Percentiles rank a stretch among this genome's conserved stretches.
phyloP scores from a whole-genome alignment of 2,888 invertebrate species.

The Candidula unifasciata region DNA sequence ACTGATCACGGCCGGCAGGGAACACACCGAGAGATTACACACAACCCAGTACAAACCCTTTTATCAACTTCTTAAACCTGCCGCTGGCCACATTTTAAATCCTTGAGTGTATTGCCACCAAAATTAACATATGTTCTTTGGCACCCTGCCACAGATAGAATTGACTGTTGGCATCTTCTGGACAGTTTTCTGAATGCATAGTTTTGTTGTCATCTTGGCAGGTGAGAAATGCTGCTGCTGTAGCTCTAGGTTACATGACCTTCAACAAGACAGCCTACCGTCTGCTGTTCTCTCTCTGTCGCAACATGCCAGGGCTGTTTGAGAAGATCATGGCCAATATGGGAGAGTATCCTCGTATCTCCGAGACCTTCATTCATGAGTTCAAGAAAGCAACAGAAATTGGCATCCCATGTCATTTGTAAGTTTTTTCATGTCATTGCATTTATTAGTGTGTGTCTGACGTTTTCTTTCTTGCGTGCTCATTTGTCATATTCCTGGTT shows the following conservation, averaged over 20 bases:
- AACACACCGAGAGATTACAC: too few relatives aligned
- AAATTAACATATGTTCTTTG: too few relatives aligned
- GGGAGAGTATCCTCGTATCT: slow-evolving; percentile 73
- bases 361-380: slow-evolving; percentile 74
- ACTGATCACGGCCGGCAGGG: too few relatives aligned
- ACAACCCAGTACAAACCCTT: too few relatives aligned
- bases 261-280: slow-evolving; percentile 77
- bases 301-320: slow-evolving; percentile 74
- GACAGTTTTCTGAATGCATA: too few relatives aligned
- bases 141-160: too few relatives aligned
- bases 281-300: slow-evolving; percentile 71
- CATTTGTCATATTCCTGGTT: too few relatives aligned
- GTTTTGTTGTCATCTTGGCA: background rate
- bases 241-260: slow-evolving; percentile 77
- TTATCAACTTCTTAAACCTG: too few relatives aligned
- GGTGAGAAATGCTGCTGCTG: slow-evolving; percentile 72
- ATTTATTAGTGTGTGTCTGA: background rate
- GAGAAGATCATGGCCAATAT: slow-evolving; percentile 74
- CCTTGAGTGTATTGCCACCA: too few relatives aligned
- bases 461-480: background rate
- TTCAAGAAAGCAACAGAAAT: slow-evolving; percentile 73
- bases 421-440: slow-evolving; percentile 44
- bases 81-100: too few relatives aligned
- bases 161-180: too few relatives aligned
- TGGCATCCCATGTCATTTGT: slow-evolving; percentile 77